Conservation (phyloP, 2,797 vertebrate species). For the Eidolon dupreanum region DNA sequence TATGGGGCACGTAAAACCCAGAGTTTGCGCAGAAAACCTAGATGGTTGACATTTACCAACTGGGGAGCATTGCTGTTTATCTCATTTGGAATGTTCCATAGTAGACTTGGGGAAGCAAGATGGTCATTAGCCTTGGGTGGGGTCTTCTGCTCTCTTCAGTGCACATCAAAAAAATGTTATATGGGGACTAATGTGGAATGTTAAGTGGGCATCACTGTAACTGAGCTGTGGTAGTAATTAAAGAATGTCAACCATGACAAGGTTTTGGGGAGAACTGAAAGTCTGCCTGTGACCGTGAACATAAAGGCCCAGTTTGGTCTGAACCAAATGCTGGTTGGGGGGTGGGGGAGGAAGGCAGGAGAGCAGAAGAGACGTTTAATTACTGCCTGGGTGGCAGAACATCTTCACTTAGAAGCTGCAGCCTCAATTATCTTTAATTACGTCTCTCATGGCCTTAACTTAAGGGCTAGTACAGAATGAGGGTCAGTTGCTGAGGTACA, state of each 20-base stretch:
- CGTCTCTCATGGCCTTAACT: constrained; percentile 43
- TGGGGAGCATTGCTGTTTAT: neutral
- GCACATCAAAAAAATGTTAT: neutral
- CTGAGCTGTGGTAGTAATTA: neutral
- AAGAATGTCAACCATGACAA: neutral
- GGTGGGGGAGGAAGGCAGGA: neutral
- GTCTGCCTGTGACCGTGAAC: neutral
- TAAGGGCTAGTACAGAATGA: neutral
- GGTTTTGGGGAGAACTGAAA: neutral
- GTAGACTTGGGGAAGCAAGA: neutral
- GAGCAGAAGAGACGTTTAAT: constrained; percentile 7
- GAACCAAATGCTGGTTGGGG: neutral
- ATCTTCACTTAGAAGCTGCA: constrained; percentile 64
- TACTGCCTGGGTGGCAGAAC: neutral
- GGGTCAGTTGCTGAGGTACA: neutral
- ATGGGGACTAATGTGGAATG: neutral
- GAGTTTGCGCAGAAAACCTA: neutral
- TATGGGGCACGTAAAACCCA: constrained; percentile 21
- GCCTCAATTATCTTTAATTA: constrained; percentile 53
- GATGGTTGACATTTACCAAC: constrained; percentile 60
- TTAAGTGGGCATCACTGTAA: neutral
- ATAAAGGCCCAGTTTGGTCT: neutral
- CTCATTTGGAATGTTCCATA: constrained; percentile 31
- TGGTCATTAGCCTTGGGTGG: neutral
- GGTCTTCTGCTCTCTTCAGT: neutral